phyloP scores from a whole-genome alignment of 2,888 invertebrate species.

The Argynnis bischoffii region DNA sequence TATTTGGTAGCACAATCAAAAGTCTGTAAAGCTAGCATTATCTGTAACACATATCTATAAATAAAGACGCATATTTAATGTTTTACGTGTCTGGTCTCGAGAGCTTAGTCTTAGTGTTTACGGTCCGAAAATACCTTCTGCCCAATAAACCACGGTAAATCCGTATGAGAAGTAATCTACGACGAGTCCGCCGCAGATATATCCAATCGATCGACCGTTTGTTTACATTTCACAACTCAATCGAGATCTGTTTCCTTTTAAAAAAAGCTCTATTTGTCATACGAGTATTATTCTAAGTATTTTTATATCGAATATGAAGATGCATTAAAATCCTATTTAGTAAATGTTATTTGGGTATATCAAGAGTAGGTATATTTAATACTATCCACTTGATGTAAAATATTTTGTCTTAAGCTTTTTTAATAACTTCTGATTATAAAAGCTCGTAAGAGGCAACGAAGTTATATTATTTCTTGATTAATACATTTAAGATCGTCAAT shows the following conservation, averaged over 20 bases:
- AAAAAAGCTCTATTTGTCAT: not conserved
- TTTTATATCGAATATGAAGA: not conserved
- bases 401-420: not conserved
- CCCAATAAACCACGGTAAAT: conserved; percentile 34
- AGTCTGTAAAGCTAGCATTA: too few species aligned
- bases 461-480: not conserved
- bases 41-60: not conserved
- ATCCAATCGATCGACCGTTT: conserved; percentile 17
- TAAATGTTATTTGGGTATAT: too few species aligned
- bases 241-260: conserved; percentile 24
- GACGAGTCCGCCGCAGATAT: conserved; percentile 23
- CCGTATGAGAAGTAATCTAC: conserved; percentile 27
- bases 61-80: not conserved
- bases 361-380: too few species aligned
- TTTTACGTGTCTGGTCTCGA: conserved; percentile 14
- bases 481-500: not conserved
- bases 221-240: conserved; percentile 31
- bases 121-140: conserved; percentile 26
- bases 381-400: not conserved
- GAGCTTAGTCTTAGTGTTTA: conserved; percentile 7
- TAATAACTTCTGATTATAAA: too few species aligned
- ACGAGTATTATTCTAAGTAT: not conserved
- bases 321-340: too few species aligned
- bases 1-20: too few species aligned
- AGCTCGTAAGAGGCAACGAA: too few species aligned